Evolutionary conservation across 2,888 invertebrate species (phyloP), one percentile per base, ranked within the genome.

Genomic region (Mellilla xanthometata): DNA sequence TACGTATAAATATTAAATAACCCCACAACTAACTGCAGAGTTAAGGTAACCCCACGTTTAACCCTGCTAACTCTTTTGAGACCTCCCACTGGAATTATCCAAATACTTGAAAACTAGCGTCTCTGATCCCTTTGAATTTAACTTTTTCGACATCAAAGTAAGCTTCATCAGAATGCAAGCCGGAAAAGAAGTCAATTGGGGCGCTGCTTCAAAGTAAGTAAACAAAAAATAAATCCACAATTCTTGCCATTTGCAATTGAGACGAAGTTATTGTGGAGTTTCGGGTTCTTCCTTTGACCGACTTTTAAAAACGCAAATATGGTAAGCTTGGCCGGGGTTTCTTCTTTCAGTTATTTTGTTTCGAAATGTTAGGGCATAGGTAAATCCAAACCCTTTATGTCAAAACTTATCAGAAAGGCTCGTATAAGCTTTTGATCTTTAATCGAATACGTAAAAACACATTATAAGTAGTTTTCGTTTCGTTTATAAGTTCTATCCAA

Each of bases 111-210:
- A 40, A 56, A 56, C 52, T 50, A 54, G 46, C 43, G 28, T 46
- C 52, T 54, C 34, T 50, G 56, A 54, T 50, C 52, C 42, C 48
- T 58, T 50, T 52, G 55, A 51, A 36, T 53, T 43, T 40, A 50
- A 53, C 50, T 54, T 54, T 52, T 39, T 57, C 48, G 15, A 58
- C 53, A 53, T 55, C 57, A 58, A 58, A 58, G 53, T 38, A 28
- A 49, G 24, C 41, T 32, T 38, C 39, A 36, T 43, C 42, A 46
- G 32, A 49, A 41, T 33, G 52, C 36, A 43, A 45, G 39, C 22
- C 43, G 52, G 49, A 41, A 49, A 53, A 49, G 47, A 53, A 53
- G 49, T 49, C 51, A 52, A 54, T 57, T 52, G 52, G 44, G 27
- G 44, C 40, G n/a, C 36, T 51, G 51, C 46, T 52, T 57, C 54